Conservation (phyloP, 2,113 vertebrate genomes). For the Chrysemys picta region DNA sequence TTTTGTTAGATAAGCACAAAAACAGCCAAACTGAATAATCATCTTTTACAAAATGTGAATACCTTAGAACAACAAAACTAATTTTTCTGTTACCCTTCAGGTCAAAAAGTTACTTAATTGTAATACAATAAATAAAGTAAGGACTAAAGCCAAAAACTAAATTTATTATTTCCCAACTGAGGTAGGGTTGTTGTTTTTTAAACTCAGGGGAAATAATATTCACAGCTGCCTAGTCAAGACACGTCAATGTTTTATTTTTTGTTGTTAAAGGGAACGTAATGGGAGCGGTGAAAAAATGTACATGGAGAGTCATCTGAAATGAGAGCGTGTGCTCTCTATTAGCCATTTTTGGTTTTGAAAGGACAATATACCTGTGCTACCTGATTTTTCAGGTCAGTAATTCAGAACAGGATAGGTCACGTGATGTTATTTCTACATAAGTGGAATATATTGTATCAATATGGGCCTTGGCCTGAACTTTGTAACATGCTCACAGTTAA, state of each 20-base stretch:
- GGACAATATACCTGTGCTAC: background rate
- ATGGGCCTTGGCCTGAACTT: background rate
- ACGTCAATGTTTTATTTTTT: background rate
- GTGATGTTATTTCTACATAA: background rate
- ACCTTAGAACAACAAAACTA: conserved; percentile 12
- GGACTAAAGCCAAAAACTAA: conserved; percentile 12
- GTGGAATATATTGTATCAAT: background rate
- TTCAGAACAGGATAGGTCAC: background rate
- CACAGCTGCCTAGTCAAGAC: conserved; percentile 2
- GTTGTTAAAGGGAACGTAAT: conserved; percentile 13
- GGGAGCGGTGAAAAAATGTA: conserved; percentile 20
- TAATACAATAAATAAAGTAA: background rate
- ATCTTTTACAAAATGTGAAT: conserved; percentile 21
- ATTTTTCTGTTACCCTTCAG: conserved; percentile 34
- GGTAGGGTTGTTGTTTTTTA: background rate
- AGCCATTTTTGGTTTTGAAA: background rate
- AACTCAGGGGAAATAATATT: conserved; percentile 19
- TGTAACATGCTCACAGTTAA: background rate
- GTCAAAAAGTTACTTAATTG: background rate
- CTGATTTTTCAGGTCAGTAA: background rate
- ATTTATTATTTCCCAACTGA: background rate
- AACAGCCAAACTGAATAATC: conserved; percentile 59
- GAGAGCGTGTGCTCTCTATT: background rate
- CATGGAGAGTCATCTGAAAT: conserved; percentile 34
- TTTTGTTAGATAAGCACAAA: conserved; percentile 68